Evolutionary conservation across 2,113 vertebrate genomes (phyloP).

Genomic region (Rousettus leschenaultii): DNA sequence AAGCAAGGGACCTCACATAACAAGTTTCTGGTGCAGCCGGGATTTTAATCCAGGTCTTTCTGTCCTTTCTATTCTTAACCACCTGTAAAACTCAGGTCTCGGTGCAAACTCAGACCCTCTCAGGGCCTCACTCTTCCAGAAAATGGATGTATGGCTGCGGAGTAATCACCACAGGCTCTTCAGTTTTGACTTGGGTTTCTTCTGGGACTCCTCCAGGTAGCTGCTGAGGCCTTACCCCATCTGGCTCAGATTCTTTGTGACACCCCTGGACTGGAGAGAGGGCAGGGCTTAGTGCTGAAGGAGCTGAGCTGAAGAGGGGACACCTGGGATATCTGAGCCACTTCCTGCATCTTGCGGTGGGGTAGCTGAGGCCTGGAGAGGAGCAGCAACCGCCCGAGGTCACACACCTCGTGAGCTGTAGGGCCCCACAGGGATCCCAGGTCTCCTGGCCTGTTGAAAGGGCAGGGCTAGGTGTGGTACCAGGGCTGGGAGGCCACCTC

Average conservation of each 20-base stretch:
- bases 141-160: not conserved
- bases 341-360: constrained; percentile 28
- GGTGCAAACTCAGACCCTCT: not conserved
- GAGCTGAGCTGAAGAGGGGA: not conserved
- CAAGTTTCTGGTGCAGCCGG: not conserved
- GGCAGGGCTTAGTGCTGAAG: not conserved
- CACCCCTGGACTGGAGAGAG: not conserved
- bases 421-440: constrained; percentile 24
- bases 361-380: not conserved
- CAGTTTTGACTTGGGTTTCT: not conserved
- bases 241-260: constrained; percentile 22
- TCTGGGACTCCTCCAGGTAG: not conserved
- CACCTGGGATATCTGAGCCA: constrained; percentile 49
- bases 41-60: not conserved
- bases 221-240: not conserved
- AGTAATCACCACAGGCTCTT: not conserved
- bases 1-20: not conserved
- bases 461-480: constrained; percentile 31
- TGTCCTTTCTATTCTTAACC: not conserved
- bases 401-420: not conserved
- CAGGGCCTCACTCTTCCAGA: not conserved
- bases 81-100: not conserved
- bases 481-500: not conserved
- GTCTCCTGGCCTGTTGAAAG: constrained; percentile 50
- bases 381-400: constrained; percentile 21